phyloP scores from a whole-genome alignment of 2,113 vertebrate species.

The Smithornis capensis region DNA sequence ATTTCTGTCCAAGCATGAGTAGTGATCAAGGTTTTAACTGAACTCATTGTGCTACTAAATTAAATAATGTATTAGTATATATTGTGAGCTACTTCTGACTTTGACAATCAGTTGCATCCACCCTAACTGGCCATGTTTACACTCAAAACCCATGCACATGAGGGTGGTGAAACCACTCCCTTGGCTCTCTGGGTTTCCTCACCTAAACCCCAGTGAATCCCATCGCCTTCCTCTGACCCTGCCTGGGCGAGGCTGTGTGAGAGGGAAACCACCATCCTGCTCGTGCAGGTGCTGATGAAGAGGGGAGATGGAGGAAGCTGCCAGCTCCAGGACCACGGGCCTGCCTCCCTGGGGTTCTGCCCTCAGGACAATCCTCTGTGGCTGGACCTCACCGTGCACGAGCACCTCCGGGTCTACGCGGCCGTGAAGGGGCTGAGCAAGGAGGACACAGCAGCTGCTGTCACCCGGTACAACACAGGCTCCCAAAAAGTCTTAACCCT shows the following conservation, averaged over 20 bases:
- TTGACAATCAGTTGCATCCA: not conserved
- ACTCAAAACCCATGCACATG: not conserved
- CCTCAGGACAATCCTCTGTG: conserved; percentile 86
- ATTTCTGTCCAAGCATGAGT: not conserved
- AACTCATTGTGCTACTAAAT: not conserved
- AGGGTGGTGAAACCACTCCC: not conserved
- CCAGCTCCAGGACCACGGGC: not conserved
- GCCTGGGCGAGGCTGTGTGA: not conserved
- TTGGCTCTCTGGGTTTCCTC: not conserved
- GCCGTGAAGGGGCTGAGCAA: conserved; percentile 76
- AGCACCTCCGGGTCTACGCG: conserved; percentile 79
- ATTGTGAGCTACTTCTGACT: not conserved
- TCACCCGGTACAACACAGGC: conserved; percentile 63
- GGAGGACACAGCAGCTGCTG: conserved; percentile 49
- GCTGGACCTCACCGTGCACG: conserved; percentile 78
- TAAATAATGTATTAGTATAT: not conserved
- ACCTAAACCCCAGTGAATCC: not conserved
- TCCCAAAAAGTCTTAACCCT: fast-evolving
- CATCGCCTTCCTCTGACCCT: not conserved
- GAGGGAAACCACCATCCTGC: not conserved
- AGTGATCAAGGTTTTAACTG: not conserved
- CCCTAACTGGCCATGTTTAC: fast-evolving
- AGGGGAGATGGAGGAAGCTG: not conserved
- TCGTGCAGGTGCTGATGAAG: conserved; percentile 41
- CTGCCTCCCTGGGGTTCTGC: conserved; percentile 79